These are phyloP conservation scores for Formicarius rufipectus DNA, from an alignment of 2,113 vertebrate genomes.

Conservation along the genomic window DNA sequence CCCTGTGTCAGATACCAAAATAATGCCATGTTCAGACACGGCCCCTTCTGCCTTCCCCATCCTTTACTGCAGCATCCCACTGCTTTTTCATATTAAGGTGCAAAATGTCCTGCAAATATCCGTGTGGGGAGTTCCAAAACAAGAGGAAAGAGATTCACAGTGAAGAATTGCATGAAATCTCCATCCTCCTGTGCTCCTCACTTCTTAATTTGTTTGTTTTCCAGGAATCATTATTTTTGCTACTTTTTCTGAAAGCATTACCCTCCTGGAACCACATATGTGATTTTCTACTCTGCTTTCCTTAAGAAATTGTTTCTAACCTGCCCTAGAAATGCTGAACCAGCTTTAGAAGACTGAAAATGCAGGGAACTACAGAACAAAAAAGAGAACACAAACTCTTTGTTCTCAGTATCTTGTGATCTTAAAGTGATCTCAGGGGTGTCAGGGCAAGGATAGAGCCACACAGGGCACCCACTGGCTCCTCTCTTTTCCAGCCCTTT, in stretches of 20 bases:
- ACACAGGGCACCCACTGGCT: background rate
- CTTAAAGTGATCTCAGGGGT: conserved; percentile 15
- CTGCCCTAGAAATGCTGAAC: background rate
- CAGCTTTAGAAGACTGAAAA: background rate
- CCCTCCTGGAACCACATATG: background rate
- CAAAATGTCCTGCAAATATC: background rate
- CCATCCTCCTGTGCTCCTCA: background rate
- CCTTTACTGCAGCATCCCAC: background rate
- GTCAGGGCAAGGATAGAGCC: background rate
- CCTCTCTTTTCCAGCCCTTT: background rate
- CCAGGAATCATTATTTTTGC: background rate
- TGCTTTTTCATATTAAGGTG: background rate
- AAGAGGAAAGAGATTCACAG: background rate
- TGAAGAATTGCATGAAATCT: background rate
- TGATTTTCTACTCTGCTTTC: background rate
- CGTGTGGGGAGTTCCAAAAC: background rate
- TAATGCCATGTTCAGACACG: background rate
- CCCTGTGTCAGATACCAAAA: background rate
- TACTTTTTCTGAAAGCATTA: background rate
- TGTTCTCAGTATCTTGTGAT: conserved; percentile 40
- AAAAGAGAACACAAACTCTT: conserved; percentile 31
- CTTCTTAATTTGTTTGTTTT: background rate
- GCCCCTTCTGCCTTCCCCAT: background rate
- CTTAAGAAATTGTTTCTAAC: background rate
- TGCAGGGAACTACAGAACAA: background rate